phyloP scores from a whole-genome alignment of 2,797 vertebrate genomes.

The Sus cebifrons region DNA sequence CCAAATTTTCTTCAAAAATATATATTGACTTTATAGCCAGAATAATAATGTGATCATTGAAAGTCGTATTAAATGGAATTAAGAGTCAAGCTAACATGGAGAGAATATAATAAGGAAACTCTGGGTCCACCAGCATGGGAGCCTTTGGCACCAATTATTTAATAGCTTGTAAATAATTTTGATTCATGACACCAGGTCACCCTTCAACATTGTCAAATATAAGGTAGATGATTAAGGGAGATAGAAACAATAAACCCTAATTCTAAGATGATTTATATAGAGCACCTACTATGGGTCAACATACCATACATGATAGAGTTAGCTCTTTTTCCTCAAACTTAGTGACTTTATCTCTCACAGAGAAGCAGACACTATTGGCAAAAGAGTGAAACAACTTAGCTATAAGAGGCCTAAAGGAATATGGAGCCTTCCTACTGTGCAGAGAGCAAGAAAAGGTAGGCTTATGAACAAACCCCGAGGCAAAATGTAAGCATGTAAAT shows the following conservation, averaged over 20 bases:
- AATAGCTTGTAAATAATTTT: not conserved
- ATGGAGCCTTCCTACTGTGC: slow-evolving; percentile 48
- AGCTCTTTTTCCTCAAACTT: not conserved
- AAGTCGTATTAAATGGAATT: not conserved
- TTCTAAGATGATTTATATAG: slow-evolving; percentile 39
- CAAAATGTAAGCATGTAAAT: slow-evolving; percentile 81
- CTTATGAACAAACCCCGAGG: slow-evolving; percentile 80
- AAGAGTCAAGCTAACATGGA: not conserved
- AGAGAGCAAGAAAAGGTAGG: slow-evolving; percentile 66
- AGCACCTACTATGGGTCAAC: not conserved
- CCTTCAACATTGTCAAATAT: not conserved
- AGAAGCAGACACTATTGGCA: not conserved
- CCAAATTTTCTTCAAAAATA: slow-evolving; percentile 31
- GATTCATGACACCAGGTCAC: not conserved
- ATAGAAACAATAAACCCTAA: slow-evolving; percentile 11
- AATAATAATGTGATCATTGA: not conserved
- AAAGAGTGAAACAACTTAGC: not conserved
- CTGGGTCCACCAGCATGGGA: not conserved
- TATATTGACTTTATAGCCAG: not conserved
- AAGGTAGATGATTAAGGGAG: not conserved
- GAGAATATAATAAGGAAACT: not conserved
- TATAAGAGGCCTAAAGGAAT: not conserved
- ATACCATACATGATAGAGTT: slow-evolving; percentile 6
- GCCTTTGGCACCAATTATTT: not conserved
- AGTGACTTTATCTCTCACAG: not conserved